These are phyloP conservation scores for Zoanthus gigantus DNA, from an alignment of 92 coral and sea anemone genomes.

Conservation along the genomic window DNA sequence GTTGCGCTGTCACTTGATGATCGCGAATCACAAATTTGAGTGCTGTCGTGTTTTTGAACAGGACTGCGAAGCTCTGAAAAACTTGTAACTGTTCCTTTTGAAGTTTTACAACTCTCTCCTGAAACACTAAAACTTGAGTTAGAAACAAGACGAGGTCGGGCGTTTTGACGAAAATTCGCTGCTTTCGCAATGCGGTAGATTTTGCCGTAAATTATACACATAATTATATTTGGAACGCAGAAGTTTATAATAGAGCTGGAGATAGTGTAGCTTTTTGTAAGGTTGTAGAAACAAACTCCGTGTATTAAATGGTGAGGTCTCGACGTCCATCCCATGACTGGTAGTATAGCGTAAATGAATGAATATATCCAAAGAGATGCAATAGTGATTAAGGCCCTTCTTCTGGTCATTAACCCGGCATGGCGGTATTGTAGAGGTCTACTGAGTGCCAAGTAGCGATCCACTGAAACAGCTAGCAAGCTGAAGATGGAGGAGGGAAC, in stretches of 20 bases:
- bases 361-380: slow-evolving; percentile 40
- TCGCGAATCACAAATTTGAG: neutral
- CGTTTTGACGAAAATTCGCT: slow-evolving; percentile 18
- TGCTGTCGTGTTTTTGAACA: neutral
- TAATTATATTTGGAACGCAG: slow-evolving; percentile 22
- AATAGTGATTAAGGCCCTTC: slow-evolving; percentile 23
- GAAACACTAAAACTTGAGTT: slow-evolving; percentile 33
- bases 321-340: slow-evolving; percentile 33
- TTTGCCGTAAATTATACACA: slow-evolving; percentile 47
- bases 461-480: slow-evolving; percentile 39
- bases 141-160: slow-evolving; percentile 25
- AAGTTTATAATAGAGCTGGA: slow-evolving; percentile 35
- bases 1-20: slow-evolving; percentile 25
- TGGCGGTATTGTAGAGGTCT: slow-evolving; percentile 29
- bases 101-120: slow-evolving; percentile 23
- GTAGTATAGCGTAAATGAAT: slow-evolving; percentile 14
- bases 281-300: slow-evolving; percentile 25
- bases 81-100: slow-evolving; percentile 11
- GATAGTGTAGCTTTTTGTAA: slow-evolving; percentile 20
- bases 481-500: slow-evolving; percentile 24
- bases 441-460: slow-evolving; percentile 39
- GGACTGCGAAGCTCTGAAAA: slow-evolving; percentile 28
- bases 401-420: slow-evolving; percentile 19
- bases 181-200: slow-evolving; percentile 44
- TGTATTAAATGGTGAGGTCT: neutral